These are phyloP conservation scores for Diploscapter pachys DNA, from an alignment of 1,140 invertebrate genomes.

Conservation along the genomic window DNA sequence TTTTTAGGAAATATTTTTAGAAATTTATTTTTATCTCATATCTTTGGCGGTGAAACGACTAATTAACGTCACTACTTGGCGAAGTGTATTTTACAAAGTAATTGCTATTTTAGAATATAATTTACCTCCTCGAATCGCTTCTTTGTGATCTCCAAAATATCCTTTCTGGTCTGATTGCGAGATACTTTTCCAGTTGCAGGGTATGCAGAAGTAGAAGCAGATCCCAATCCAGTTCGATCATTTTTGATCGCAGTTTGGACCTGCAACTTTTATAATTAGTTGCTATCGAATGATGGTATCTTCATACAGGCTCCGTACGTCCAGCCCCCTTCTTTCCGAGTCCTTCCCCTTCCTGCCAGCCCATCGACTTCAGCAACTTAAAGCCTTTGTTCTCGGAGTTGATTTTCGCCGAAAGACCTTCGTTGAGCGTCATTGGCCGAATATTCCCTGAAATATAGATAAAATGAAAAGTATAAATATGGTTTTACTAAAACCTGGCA, in stretches of 20 bases:
- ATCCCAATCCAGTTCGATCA: slow-evolving; percentile 26
- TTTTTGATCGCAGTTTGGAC: slow-evolving; percentile 23
- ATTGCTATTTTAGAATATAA: too few relatives aligned
- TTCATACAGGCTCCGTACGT: slow-evolving; percentile 29
- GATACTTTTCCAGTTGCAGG: slow-evolving; percentile 13
- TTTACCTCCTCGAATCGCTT: slow-evolving; percentile 21
- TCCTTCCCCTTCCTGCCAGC: slow-evolving; percentile 90
- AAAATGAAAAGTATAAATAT: background rate
- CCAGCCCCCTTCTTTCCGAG: slow-evolving; percentile 86
- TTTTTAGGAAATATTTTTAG: too few relatives aligned
- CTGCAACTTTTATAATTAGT: background rate
- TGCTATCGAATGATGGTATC: background rate
- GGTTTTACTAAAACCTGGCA: too few relatives aligned
- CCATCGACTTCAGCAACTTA: slow-evolving; percentile 92
- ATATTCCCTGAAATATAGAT: background rate
- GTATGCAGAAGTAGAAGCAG: background rate
- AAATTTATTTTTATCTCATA: too few relatives aligned
- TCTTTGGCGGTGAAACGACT: too few relatives aligned
- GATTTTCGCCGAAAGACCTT: background rate
- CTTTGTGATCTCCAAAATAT: slow-evolving; percentile 28
- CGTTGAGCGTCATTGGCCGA: background rate
- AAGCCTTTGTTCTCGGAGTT: slow-evolving; percentile 37
- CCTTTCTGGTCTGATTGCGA: slow-evolving; percentile 8
- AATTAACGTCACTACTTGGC: too few relatives aligned
- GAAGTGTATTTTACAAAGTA: too few relatives aligned